A percentile compares a stretch with the other conserved stretches of the same genome.
These are phyloP conservation scores for Hippocampus abdominalis DNA, from an alignment of 2,113 vertebrate genomes.

Conservation along the genomic window DNA sequence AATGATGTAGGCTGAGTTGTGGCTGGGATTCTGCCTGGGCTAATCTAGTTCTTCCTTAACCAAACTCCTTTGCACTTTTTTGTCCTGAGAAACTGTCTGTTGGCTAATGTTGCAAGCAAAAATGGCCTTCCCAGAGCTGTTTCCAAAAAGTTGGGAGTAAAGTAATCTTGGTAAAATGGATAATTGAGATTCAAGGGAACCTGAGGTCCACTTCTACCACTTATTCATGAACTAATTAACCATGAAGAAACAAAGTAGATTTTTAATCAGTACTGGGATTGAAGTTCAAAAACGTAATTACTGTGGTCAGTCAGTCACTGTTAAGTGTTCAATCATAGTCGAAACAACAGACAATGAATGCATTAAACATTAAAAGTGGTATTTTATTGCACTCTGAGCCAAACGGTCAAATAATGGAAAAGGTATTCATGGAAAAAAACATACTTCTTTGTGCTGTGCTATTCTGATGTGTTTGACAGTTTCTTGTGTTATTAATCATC, in stretches of 20 bases:
- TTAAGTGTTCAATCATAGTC: not conserved
- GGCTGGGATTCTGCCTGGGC: not conserved
- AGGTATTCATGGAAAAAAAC: conserved; percentile 1
- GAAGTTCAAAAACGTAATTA: not conserved
- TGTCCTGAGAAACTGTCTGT: not conserved
- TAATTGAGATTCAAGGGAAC: not conserved
- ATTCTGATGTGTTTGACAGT: conserved; percentile 1
- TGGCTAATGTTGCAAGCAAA: not conserved
- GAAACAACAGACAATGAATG: not conserved
- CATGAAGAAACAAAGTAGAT: not conserved
- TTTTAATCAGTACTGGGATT: not conserved
- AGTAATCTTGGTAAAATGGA: not conserved
- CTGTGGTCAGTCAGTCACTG: not conserved
- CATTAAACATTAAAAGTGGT: not conserved
- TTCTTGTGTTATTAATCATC: not conserved
- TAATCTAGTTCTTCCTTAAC: not conserved
- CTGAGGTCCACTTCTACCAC: not conserved
- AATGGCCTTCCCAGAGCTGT: not conserved
- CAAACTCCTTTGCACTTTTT: not conserved
- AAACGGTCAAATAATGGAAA: conserved; percentile 1
- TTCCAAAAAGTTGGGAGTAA: not conserved
- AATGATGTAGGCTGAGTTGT: not conserved
- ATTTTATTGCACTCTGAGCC: not conserved
- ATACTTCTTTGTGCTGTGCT: not conserved
- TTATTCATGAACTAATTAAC: not conserved